Evolutionary conservation across 2,888 invertebrate species (phyloP).

Genomic region (Ectropis crepuscularia): DNA sequence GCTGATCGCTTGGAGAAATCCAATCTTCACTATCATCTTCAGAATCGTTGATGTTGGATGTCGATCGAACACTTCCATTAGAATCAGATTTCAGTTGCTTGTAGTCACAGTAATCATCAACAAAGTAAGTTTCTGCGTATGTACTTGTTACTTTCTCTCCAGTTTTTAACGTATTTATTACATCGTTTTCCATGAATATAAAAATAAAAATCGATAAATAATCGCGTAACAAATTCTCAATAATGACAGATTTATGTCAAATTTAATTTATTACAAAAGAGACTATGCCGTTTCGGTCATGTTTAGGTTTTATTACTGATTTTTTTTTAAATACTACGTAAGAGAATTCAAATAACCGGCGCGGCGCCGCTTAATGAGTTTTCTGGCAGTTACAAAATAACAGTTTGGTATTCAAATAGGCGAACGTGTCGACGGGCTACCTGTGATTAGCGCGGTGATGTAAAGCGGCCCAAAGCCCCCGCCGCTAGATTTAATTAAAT

Average conservation of each 20-base stretch:
- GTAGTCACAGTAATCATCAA: conserved; percentile 55
- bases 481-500: conserved; percentile 81
- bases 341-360: conserved; percentile 44
- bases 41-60: conserved; percentile 11
- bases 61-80: conserved; percentile 23
- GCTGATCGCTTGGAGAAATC: conserved; percentile 74
- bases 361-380: conserved; percentile 52
- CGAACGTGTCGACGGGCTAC: conserved; percentile 74
- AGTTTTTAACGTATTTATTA: conserved; percentile 48
- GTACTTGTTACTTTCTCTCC: conserved; percentile 64
- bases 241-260: background rate
- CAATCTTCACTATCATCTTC: conserved; percentile 45
- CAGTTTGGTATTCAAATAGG: conserved; percentile 69
- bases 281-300: background rate
- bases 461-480: conserved; percentile 66
- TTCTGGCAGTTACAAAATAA: conserved; percentile 62
- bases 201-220: conserved; percentile 9
- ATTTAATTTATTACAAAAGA: background rate
- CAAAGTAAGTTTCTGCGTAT: conserved; percentile 70
- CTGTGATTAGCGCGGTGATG: conserved; percentile 79
- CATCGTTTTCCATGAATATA: conserved; percentile 53
- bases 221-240: background rate
- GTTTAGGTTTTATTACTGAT: no score
- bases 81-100: conserved; percentile 27
- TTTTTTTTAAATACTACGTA: conserved; percentile 6